These are phyloP conservation scores for Picathartes gymnocephalus DNA, from an alignment of 2,113 vertebrate genomes.

Conservation along the genomic window DNA sequence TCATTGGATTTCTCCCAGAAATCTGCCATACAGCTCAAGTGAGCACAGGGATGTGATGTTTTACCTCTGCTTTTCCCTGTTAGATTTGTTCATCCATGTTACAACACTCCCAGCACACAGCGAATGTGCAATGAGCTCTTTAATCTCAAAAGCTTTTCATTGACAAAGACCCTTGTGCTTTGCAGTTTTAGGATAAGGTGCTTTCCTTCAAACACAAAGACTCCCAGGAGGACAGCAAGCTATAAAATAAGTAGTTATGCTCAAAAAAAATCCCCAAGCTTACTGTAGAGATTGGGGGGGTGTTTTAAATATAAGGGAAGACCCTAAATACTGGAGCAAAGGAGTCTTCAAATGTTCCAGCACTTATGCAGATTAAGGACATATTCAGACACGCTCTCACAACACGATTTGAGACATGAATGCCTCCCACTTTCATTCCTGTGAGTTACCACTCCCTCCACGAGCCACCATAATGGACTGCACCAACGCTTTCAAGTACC, in stretches of 20 bases:
- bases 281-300: neutral
- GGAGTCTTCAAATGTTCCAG: neutral
- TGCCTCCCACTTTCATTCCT: conserved; percentile 56
- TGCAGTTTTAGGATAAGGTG: neutral
- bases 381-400: neutral
- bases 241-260: neutral
- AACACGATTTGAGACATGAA: neutral
- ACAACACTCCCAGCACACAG: neutral
- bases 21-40: neutral
- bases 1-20: neutral
- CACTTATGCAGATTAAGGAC: conserved; percentile 7
- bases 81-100: neutral
- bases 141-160: neutral
- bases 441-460: conserved; percentile 14
- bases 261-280: neutral
- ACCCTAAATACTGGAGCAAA: neutral
- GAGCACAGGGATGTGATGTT: neutral
- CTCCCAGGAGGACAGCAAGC: neutral
- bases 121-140: neutral
- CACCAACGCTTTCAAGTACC: neutral
- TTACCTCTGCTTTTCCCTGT: neutral
- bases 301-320: neutral
- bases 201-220: neutral
- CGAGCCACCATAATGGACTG: neutral
- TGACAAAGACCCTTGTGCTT: neutral